Conservation (phyloP, 2,797 vertebrate species). For the Sebastes iracundus region DNA sequence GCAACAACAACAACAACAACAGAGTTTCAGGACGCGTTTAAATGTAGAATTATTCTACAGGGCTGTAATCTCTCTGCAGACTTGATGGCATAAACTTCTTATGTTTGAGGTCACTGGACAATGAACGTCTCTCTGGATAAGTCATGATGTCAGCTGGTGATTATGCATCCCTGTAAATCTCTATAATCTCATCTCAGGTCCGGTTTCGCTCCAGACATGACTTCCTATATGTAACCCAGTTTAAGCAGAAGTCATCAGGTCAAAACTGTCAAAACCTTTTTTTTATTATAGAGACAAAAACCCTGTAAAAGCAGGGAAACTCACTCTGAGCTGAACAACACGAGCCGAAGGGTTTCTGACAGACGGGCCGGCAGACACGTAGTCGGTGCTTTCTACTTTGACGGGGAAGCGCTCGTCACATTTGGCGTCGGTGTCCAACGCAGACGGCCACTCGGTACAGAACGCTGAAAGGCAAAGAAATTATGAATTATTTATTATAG, state of each 20-base stretch:
- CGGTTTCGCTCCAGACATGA: slow-evolving; percentile 13
- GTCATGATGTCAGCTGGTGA: slow-evolving; percentile 39
- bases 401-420: slow-evolving; percentile 91
- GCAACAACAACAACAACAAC: neutral
- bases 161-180: slow-evolving; percentile 50
- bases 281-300: neutral
- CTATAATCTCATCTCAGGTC: slow-evolving; percentile 44
- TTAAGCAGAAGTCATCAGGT: neutral
- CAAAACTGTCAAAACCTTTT: neutral
- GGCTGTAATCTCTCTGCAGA: slow-evolving; percentile 20
- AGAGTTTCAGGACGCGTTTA: neutral
- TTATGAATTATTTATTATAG: too few species aligned
- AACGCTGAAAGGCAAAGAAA: slow-evolving; percentile 84
- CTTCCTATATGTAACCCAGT: slow-evolving; percentile 3
- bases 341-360: slow-evolving; percentile 90
- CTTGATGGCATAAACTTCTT: slow-evolving; percentile 16
- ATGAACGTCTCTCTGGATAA: slow-evolving; percentile 26
- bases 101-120: slow-evolving; percentile 45
- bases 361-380: slow-evolving; percentile 87
- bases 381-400: slow-evolving; percentile 87
- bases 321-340: slow-evolving; percentile 88
- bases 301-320: slow-evolving; percentile 20
- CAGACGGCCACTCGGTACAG: slow-evolving; percentile 95
- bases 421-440: slow-evolving; percentile 85
- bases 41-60: neutral